phyloP scores from a whole-genome alignment of 1,140 invertebrate species.

The Chironomus tepperi region DNA sequence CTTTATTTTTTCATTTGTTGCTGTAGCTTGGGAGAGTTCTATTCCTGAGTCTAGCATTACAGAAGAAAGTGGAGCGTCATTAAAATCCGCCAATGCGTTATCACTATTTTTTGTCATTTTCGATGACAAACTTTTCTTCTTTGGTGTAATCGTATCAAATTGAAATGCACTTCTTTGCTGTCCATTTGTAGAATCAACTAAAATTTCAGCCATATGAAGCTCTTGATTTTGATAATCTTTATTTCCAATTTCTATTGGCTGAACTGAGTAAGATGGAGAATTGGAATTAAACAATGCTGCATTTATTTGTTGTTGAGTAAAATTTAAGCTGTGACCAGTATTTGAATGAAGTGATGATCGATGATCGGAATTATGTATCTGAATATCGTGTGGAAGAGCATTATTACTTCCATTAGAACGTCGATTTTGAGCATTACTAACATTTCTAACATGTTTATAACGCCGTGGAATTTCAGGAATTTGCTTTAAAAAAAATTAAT shows the following conservation, averaged over 20 bases:
- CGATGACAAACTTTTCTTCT: constrained; percentile 30
- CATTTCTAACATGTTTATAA: neutral
- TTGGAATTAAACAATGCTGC: constrained; percentile 23
- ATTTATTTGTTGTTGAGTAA: constrained; percentile 25
- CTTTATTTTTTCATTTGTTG: neutral
- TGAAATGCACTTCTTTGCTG: constrained; percentile 39
- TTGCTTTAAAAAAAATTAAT: neutral
- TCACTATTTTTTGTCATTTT: constrained; percentile 10
- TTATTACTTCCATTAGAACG: neutral
- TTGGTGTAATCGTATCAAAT: constrained; percentile 40
- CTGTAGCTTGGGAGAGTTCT: constrained; percentile 26
- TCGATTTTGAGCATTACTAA: neutral
- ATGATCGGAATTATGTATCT: neutral
- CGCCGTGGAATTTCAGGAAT: constrained; percentile 5
- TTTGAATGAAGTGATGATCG: constrained; percentile 18
- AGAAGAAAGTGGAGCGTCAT: constrained; percentile 22
- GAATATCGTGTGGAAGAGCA: neutral
- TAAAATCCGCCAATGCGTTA: neutral
- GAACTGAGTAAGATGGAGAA: constrained; percentile 20
- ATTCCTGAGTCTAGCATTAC: constrained; percentile 11
- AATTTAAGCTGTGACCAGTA: constrained; percentile 22
- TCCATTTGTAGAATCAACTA: constrained; percentile 35
- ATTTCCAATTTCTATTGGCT: neutral
- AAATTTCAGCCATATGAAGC: constrained; percentile 38
- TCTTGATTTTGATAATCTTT: constrained; percentile 28